Conservation (phyloP, 35 echinoderm and acorn worm species). For the Heliocidaris tuberculata region DNA sequence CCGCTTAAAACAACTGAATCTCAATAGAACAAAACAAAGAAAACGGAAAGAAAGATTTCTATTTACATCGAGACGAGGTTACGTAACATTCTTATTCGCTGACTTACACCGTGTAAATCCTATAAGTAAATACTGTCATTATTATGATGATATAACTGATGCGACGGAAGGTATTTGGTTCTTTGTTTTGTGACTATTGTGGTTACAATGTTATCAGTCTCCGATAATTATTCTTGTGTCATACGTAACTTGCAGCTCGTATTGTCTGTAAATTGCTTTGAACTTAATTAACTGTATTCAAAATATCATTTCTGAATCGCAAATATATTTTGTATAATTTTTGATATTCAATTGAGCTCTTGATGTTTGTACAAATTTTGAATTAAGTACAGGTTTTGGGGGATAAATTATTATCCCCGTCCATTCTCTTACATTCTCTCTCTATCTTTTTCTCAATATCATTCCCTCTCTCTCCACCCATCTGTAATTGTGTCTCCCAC, state of each 20-base stretch:
- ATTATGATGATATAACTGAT: too few relatives aligned
- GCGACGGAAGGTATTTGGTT: neutral
- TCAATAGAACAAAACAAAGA: neutral
- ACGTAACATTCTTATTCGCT: neutral
- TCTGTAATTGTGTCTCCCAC: too few relatives aligned
- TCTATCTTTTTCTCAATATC: neutral
- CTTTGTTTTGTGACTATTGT: neutral
- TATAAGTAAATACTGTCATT: too few relatives aligned
- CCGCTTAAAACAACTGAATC: neutral
- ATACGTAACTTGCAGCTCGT: too few relatives aligned
- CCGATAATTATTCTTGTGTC: too few relatives aligned
- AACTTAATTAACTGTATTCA: too few relatives aligned
- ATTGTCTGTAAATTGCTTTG: too few relatives aligned
- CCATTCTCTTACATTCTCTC: neutral
- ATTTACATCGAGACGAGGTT: neutral
- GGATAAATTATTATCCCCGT: neutral
- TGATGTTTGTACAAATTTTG: too few relatives aligned
- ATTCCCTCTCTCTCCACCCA: neutral
- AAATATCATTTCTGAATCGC: neutral
- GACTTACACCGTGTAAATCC: neutral
- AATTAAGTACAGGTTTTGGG: too few relatives aligned
- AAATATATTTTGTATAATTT: neutral
- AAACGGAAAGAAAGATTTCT: neutral
- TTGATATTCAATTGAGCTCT: too few relatives aligned
- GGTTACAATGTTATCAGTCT: neutral